Evolutionary conservation across 2,888 invertebrate species (phyloP), one percentile per base, ranked within the genome.

Genomic region (Drosophila stalkeri): DNA sequence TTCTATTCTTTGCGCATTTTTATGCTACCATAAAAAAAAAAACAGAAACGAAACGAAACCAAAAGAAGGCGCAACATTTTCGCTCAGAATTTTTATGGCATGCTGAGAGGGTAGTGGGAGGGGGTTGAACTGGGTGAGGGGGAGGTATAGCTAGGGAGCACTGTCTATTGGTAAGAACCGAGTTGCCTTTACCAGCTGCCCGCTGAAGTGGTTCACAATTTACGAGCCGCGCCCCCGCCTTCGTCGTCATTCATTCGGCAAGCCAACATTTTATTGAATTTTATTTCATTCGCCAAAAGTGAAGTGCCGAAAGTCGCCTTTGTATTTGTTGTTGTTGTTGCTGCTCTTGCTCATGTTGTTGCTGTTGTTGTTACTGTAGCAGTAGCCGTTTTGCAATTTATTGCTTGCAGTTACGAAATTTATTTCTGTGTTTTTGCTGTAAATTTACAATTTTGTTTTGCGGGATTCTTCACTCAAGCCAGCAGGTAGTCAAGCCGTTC

Each of bases 361-460:
- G 57, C 37, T 77, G 73, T 65, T 23, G 23, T 23, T 46, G 46
- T 62, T 74, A 59, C 43, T 77, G 78, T 73, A 37, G 79, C 79
- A 62, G 77, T 77, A 71, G 77, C 76, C 63, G 67, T 68, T 80
- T 72, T 72, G 75, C 79, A 86, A 89, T 90, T 89, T 90, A 89
- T 89, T 85, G 85, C 89, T 75, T 87, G 85, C 87, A 89, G 82
- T 89, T 85, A 77, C 81, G 64, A 89, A 89, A 89, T 90, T 89
- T 90, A 89, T 89, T 86, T 88, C 70, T 61, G 27, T 79, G 68
- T 79, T 79, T 79, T 90, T 88, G 75, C 77, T 84, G 86, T 72
- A 86, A 89, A 89, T 89, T 85, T 80, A 85, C 86, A 89, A 89
- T 82, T 79, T 80, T 63, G 64, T 63, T 78, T 75, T 80, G 71